phyloP scores from a whole-genome alignment of 2,113 vertebrate genomes.

The Nicator chloris region DNA sequence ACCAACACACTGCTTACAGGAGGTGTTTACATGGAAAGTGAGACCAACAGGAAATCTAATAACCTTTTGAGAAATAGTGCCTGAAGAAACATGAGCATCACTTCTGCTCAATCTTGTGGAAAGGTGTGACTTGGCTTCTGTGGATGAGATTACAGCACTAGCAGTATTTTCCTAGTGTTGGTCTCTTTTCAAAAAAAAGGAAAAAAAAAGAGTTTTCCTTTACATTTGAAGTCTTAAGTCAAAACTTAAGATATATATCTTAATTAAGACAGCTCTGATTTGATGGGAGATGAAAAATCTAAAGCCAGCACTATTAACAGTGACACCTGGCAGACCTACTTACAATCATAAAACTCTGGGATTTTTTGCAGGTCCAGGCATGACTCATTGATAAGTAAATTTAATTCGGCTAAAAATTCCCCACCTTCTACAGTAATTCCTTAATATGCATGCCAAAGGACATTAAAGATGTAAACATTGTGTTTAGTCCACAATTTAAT shows the following conservation, averaged over 20 bases:
- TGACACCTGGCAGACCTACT: background rate
- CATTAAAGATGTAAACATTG: too few species aligned
- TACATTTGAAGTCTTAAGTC: background rate
- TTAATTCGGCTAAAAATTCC: background rate
- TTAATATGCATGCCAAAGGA: background rate
- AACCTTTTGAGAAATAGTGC: background rate
- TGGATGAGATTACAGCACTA: background rate
- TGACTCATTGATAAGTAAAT: background rate
- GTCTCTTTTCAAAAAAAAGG: background rate
- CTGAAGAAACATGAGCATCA: background rate
- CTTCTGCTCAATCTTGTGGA: background rate
- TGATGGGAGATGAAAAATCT: background rate
- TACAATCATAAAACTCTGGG: rapidly evolving
- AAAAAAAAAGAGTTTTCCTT: background rate
- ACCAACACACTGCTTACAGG: background rate
- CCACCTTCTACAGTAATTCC: background rate
- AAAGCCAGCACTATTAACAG: background rate
- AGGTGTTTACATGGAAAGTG: background rate
- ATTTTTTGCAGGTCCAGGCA: background rate
- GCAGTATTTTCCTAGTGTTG: background rate
- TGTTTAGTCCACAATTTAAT: background rate
- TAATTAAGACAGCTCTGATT: background rate
- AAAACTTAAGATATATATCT: background rate
- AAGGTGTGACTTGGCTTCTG: background rate
- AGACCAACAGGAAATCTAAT: background rate